Evolutionary conservation across 2,797 vertebrate species (phyloP).

Genomic region (Epinephelus malabaricus): DNA sequence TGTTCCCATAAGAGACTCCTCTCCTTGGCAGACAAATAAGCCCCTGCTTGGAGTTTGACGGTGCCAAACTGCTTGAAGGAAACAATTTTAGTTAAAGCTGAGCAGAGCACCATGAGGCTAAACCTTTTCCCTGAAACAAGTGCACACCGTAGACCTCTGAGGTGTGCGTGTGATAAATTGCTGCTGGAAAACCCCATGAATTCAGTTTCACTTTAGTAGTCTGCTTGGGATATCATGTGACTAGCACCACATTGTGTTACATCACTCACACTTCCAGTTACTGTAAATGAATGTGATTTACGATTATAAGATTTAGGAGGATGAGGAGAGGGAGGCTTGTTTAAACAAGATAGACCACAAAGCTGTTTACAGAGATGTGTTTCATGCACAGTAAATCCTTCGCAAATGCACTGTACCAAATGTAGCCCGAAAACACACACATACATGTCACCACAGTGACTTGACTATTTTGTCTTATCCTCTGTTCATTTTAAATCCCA

Average conservation of each 20-base stretch:
- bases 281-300: conserved; percentile 10
- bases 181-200: conserved; percentile 57
- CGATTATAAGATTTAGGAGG: neutral
- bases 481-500: neutral
- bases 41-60: conserved; percentile 33
- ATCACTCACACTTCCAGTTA: conserved; percentile 30
- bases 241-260: neutral
- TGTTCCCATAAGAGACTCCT: conserved; percentile 65
- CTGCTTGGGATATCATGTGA: conserved; percentile 51
- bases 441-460: neutral
- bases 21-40: conserved; percentile 65
- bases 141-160: neutral
- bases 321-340: conserved; percentile 20
- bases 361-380: conserved; percentile 27
- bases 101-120: conserved; percentile 17
- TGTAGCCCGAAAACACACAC: neutral
- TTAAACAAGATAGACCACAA: conserved; percentile 15
- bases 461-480: neutral
- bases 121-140: conserved; percentile 57
- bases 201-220: conserved; percentile 63
- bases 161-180: conserved; percentile 6
- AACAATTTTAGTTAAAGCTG: conserved; percentile 47
- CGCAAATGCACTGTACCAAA: neutral
- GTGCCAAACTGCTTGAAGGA: conserved; percentile 61
- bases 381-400: neutral